A percentile compares a stretch with the other conserved stretches of the same genome.
Evolutionary conservation across 2,888 invertebrate species (phyloP).

Genomic region (Laothoe populi): DNA sequence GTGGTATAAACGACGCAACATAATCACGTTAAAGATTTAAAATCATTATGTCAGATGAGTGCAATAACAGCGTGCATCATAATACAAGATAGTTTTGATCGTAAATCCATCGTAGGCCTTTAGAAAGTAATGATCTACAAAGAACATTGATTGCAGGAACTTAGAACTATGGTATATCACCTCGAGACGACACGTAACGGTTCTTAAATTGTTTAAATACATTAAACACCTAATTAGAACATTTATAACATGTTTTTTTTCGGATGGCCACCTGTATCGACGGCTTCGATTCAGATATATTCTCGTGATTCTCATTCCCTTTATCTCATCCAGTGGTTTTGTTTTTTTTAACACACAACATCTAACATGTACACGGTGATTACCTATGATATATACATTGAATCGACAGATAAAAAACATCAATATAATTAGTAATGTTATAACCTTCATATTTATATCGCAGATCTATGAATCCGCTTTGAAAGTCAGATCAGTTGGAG

Average conservation of each 20-base stretch:
- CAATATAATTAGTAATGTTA: not conserved
- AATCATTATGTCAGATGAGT: not conserved
- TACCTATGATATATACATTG: not conserved
- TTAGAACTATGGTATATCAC: not conserved
- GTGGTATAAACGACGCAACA: not conserved
- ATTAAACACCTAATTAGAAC: conserved; percentile 3
- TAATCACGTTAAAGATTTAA: not conserved
- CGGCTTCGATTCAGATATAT: conserved; percentile 7
- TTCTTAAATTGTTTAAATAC: conserved; percentile 4
- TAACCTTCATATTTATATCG: not conserved
- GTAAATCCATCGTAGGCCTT: conserved; percentile 5
- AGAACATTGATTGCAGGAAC: conserved; percentile 9
- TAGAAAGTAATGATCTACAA: not conserved
- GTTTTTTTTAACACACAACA: conserved; percentile 14
- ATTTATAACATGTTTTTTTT: conserved; percentile 22
- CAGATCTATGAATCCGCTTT: not conserved
- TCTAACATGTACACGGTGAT: conserved; percentile 11
- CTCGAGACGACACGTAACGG: conserved; percentile 1
- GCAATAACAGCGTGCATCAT: conserved; percentile 11
- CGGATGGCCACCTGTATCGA: conserved; percentile 15
- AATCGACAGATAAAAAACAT: conserved; percentile 6
- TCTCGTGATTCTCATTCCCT: not conserved
- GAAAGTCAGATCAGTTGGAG: conserved; percentile 10
- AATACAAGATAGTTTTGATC: not conserved
- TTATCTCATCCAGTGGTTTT: conserved; percentile 1